Evolutionary conservation across 23 tunicate species (phyloP), one percentile per base, ranked within the genome.

Genomic region (Diplosoma virens): DNA sequence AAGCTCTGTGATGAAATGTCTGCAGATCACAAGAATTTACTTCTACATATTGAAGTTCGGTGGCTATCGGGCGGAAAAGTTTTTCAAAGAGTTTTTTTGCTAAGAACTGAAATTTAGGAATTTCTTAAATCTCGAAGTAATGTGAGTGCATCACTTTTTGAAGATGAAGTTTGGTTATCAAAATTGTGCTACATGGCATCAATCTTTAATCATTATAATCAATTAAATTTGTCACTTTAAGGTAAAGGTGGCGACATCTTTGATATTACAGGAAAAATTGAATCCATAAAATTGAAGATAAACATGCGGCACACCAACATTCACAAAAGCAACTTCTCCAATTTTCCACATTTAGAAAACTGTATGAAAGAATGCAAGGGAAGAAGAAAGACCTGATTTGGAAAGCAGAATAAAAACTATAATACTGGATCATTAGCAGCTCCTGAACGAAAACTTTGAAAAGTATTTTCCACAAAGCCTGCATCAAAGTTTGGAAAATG

Each of bases 1-100:
- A 52, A 48, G 24, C 66, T 74, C n/a, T 74, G 79, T 25, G 79
- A 74, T 74, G 46, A 74, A 52, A 74, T 74, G 79, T 74, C 79
- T 50, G 79, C 66, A 74, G 79, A 74, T 74, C 64, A 48, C 64
- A 67, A 67, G 26, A 33, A 18, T 67, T 22, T 67, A 25, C 74
- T 67, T 67, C 74, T 67, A 67, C 74, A 67, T 35, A 33, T 50
- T 67, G 74, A 67, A 34, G 69, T 61, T 25, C 74, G 74, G 24
- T 67, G 74, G 74, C 52, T 67, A 34, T 67, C 74, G 26, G 52
- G 25, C 23, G 52, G 74, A 67, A 67, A 74, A 74, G 79, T 74
- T 54, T 30, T 74, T 33, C 74, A 67, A 67, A 67, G 50, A 67
- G 74, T 67, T 33, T 33, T 67, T 11, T 67, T 6, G 74, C 74